Percentiles rank a stretch among this genome's conserved stretches.
These are phyloP conservation scores for Sceloporus tristichus DNA, from an alignment of 2,113 vertebrate species.

Conservation along the genomic window DNA sequence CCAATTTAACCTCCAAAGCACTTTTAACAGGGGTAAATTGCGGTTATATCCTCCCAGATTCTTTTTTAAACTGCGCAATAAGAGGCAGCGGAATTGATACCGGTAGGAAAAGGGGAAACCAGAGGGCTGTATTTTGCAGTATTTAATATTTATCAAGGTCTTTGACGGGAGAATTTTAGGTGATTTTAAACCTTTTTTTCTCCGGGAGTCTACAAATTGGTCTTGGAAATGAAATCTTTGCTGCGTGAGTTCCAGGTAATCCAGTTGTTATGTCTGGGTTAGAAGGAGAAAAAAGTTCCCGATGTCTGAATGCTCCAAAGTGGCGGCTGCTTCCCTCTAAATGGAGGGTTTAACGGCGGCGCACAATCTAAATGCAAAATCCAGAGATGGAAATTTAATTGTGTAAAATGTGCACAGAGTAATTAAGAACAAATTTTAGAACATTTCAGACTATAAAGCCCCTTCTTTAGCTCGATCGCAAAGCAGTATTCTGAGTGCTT, in stretches of 20 bases:
- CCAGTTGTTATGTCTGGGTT: conserved; percentile 79
- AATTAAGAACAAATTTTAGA: conserved; percentile 83
- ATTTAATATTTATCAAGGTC: conserved; percentile 84
- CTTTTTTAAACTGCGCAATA: conserved; percentile 64
- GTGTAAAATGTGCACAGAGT: conserved; percentile 76
- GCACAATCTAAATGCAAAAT: conserved; percentile 77
- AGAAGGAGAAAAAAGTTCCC: conserved; percentile 56
- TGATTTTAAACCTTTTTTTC: conserved; percentile 75
- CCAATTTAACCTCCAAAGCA: conserved; percentile 81
- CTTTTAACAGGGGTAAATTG: conserved; percentile 81
- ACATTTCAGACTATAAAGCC: conserved; percentile 76
- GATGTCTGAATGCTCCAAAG: conserved; percentile 58
- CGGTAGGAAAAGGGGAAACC: conserved; percentile 70
- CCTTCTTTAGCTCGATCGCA: conserved; percentile 72
- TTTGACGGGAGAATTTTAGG: conserved; percentile 69
- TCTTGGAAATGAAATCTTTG: conserved; percentile 73
- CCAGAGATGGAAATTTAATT: conserved; percentile 81
- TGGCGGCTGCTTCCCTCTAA: conserved; percentile 57
- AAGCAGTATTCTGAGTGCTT: conserved; percentile 68
- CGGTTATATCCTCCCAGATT: conserved; percentile 80
- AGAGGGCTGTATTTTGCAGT: conserved; percentile 72
- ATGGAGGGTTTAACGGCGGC: conserved; percentile 70
- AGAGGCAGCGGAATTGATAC: conserved; percentile 73
- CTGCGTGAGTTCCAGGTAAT: conserved; percentile 76
- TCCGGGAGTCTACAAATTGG: conserved; percentile 75